Evolutionary conservation across 1,140 invertebrate genomes (phyloP).

Genomic region (Rhyacophila brunnea): DNA sequence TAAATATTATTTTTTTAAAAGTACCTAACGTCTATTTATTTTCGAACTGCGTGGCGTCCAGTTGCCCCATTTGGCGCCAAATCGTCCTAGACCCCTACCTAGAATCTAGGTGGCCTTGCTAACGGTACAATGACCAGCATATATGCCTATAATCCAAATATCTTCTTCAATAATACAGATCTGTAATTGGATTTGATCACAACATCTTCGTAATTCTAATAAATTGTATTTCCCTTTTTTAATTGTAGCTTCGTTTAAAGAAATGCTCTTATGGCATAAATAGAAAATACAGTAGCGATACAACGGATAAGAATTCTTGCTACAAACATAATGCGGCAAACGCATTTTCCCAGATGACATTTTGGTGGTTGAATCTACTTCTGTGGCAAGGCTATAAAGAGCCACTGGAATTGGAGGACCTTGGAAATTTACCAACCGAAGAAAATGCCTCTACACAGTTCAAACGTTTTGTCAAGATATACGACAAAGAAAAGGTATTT

Average conservation of each 20-base stretch:
- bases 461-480: slow-evolving; percentile 54
- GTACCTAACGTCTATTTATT: too few species aligned
- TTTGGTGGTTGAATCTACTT: slow-evolving; percentile 73
- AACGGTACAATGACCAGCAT: too few species aligned
- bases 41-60: too few species aligned
- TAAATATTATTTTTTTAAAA: too few species aligned
- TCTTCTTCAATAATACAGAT: too few species aligned
- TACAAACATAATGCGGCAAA: slow-evolving; percentile 61
- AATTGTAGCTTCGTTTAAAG: slow-evolving; percentile 6
- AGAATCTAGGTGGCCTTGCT: too few species aligned
- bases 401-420: slow-evolving; percentile 66
- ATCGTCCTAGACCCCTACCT: too few species aligned
- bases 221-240: too few species aligned
- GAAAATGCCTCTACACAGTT: slow-evolving; percentile 58
- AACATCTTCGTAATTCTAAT: too few species aligned
- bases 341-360: slow-evolving; percentile 71
- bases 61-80: too few species aligned
- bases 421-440: slow-evolving; percentile 67
- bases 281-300: not conserved
- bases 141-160: too few species aligned
- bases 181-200: too few species aligned
- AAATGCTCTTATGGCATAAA: not conserved
- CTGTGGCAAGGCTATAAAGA: slow-evolving; percentile 64
- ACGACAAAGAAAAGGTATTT: slow-evolving; percentile 50
- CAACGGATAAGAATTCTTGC: slow-evolving; percentile 21